Evolutionary conservation across 2,797 vertebrate species (phyloP).

Genomic region (Enteromius treurensis): DNA sequence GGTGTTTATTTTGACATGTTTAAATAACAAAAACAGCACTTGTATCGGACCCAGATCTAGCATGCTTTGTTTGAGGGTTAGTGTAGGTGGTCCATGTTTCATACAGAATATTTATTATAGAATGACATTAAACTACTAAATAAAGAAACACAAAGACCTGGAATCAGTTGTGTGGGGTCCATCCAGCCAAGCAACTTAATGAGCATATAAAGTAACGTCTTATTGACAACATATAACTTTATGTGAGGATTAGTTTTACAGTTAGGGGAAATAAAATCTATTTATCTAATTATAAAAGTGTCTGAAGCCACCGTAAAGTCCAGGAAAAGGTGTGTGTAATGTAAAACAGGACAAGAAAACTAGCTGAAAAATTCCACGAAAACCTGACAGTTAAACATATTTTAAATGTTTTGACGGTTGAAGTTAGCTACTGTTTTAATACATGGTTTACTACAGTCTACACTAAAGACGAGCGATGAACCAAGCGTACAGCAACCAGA

Average conservation of each 20-base stretch:
- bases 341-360: neutral
- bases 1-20: slow-evolving; percentile 12
- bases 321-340: neutral
- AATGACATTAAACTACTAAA: neutral
- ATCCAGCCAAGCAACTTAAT: neutral
- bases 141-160: neutral
- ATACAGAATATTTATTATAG: neutral
- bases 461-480: too few species aligned
- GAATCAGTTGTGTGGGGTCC: neutral
- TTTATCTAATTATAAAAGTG: neutral
- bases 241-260: neutral
- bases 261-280: neutral
- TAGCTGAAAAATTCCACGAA: neutral
- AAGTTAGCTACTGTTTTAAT: neutral
- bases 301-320: neutral
- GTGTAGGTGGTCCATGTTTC: slow-evolving; percentile 18
- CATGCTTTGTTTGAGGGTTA: neutral
- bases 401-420: neutral
- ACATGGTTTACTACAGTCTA: neutral
- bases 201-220: neutral
- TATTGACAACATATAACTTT: neutral
- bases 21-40: slow-evolving; percentile 7
- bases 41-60: neutral
- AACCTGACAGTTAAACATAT: neutral
- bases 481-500: neutral